phyloP scores from a whole-genome alignment of 2,113 vertebrate genomes.

The Bubo scandiacus region DNA sequence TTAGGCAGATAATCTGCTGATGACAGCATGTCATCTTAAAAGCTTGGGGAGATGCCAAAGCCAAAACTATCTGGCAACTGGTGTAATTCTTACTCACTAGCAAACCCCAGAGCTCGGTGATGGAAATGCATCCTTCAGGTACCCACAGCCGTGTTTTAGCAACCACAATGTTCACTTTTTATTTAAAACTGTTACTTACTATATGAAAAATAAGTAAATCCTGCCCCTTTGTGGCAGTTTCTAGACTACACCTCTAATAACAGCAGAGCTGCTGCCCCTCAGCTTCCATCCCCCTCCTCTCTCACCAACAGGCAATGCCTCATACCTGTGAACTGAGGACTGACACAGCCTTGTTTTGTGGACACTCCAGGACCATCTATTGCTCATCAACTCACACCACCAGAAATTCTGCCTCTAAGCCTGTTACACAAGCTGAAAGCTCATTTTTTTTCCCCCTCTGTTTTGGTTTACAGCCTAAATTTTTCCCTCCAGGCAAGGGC shows the following conservation, averaged over 20 bases:
- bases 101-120: background rate
- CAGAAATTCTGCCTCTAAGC: background rate
- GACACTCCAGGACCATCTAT: background rate
- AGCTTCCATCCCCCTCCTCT: background rate
- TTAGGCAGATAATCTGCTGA: background rate
- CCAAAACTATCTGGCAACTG: background rate
- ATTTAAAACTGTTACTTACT: background rate
- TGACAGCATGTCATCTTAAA: background rate
- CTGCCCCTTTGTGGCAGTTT: constrained; percentile 48
- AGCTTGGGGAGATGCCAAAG: background rate
- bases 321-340: background rate
- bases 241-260: background rate
- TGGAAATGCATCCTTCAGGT: background rate
- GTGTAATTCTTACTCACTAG: background rate
- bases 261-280: background rate
- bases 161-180: background rate
- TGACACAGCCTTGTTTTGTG: background rate
- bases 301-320: background rate
- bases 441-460: background rate
- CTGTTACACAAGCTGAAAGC: background rate
- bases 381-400: background rate
- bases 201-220: background rate
- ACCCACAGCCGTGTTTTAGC: background rate
- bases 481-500: background rate
- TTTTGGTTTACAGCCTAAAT: background rate